Evolutionary conservation across 2,888 invertebrate genomes (phyloP), one percentile per base, ranked within the genome.

Genomic region (Cancer borealis): DNA sequence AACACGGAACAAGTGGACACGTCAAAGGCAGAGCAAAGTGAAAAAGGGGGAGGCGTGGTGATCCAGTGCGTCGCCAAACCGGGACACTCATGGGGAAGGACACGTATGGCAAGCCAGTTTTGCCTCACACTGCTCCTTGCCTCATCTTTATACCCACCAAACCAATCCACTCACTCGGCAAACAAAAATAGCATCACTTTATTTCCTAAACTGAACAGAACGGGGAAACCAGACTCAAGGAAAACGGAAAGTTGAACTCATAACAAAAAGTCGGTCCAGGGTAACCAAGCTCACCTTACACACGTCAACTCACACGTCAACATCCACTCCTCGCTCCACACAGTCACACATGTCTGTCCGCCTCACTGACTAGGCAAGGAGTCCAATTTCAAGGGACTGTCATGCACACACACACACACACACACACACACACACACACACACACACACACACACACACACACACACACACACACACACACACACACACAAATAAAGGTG

Each of bases 21-120:
- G 84, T 84, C 84, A 84, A 84, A 84, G 39, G 84, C 84, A 84
- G 84, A 84, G 84, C 14, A 84, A 84, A 84, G 84, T 84, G 84
- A 84, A 84, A 84, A 84, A 84, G 30, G 84, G 73, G 84, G 39
- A 84, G 84, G 84, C 30, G 30, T 84, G 84, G 39, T 84, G 84
- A 84, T 84, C 84, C 84, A 39, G n/a, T 4, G 39, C 30, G 84
- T 30, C 39, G 84, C 6, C 39, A 73, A 73, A 73, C 73, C 73
- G 26, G 73, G 73, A 73, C 73, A 73, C 73, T 73, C 73, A 73
- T 26, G 8, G 73, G 73, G 73, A 26, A 73, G n/a, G 73, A 73
- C 26, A 26, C 26, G 26, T n/a, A 26, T 73, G 73, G 73, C 26
- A 10, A 73, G 73, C 73, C 73, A 8, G 73, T n/a, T 26, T 73